These are phyloP conservation scores for Galeopterus variegatus DNA, from an alignment of 2,113 vertebrate species.

Conservation along the genomic window DNA sequence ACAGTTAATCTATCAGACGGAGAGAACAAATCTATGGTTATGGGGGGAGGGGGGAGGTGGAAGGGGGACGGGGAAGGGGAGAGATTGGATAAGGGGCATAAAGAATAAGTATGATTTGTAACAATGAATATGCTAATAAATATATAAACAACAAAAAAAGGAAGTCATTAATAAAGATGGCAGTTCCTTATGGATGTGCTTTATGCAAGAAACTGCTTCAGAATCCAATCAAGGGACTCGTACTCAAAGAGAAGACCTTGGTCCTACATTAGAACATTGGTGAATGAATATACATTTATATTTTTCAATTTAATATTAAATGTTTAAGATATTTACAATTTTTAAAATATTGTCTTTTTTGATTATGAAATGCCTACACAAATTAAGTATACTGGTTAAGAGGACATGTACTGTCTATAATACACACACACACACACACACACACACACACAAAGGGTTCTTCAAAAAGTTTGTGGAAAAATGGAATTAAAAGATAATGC, in stretches of 20 bases:
- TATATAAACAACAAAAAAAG: neutral
- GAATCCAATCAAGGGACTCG: neutral
- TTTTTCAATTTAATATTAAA: slow-evolving; percentile 22
- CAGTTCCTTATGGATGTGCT: neutral
- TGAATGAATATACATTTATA: neutral
- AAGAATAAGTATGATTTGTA: too few species aligned
- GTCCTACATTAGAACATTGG: neutral
- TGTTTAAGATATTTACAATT: neutral
- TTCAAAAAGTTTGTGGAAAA: too few species aligned
- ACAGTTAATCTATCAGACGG: too few species aligned
- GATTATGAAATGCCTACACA: neutral
- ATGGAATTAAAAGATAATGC: too few species aligned
- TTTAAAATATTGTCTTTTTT: neutral
- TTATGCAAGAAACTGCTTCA: slow-evolving; percentile 24
- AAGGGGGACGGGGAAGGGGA: too few species aligned
- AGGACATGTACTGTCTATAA: neutral
- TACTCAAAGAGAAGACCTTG: neutral
- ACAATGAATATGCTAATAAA: too few species aligned
- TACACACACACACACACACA: neutral
- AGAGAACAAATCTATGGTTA: too few species aligned
- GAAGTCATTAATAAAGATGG: slow-evolving; percentile 10
- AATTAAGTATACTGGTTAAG: slow-evolving; percentile 31
- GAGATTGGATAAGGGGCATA: too few species aligned
- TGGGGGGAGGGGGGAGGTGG: too few species aligned
- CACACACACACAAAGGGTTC: neutral